Conservation (phyloP, 2,888 invertebrate species). For the Anagyrus pseudococci region DNA sequence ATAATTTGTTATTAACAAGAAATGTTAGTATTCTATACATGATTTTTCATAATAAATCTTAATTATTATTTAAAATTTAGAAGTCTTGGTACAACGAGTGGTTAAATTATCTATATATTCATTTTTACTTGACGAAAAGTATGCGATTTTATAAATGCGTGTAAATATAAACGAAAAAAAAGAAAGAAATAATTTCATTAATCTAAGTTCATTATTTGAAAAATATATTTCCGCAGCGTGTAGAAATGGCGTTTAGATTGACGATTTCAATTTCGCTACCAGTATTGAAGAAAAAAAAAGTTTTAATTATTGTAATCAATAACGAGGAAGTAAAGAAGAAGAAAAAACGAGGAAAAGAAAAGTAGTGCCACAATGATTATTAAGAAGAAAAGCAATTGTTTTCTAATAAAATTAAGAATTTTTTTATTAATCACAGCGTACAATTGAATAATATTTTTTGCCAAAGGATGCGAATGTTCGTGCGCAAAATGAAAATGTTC, state of each 20-base stretch:
- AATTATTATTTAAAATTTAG: constrained; percentile 9
- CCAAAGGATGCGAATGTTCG: no score
- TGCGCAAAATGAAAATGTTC: constrained; percentile 29
- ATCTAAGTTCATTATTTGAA: constrained; percentile 35
- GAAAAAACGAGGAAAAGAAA: neutral
- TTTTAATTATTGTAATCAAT: constrained; percentile 24
- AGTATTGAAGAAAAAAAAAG: constrained; percentile 27
- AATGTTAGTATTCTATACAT: constrained; percentile 20
- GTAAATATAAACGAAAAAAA: neutral
- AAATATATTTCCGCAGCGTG: constrained; percentile 35
- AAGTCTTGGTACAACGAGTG: no score
- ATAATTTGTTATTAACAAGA: constrained; percentile 23
- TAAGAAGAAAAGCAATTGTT: constrained; percentile 30
- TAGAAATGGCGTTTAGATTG: constrained; percentile 17
- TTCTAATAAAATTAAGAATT: constrained; percentile 28
- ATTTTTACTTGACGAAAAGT: constrained; percentile 27
- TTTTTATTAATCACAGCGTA: constrained; percentile 28
- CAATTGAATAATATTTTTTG: constrained; percentile 32
- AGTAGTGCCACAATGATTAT: constrained; percentile 34
- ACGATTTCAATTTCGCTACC: constrained; percentile 22
- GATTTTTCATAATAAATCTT: constrained; percentile 19
- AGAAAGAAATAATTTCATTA: constrained; percentile 27
- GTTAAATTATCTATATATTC: constrained; percentile 30
- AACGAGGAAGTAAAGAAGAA: constrained; percentile 16
- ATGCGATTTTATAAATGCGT: constrained; percentile 9